Evolutionary conservation across 2,113 vertebrate genomes (phyloP).

Genomic region (Bubalus kerabau): DNA sequence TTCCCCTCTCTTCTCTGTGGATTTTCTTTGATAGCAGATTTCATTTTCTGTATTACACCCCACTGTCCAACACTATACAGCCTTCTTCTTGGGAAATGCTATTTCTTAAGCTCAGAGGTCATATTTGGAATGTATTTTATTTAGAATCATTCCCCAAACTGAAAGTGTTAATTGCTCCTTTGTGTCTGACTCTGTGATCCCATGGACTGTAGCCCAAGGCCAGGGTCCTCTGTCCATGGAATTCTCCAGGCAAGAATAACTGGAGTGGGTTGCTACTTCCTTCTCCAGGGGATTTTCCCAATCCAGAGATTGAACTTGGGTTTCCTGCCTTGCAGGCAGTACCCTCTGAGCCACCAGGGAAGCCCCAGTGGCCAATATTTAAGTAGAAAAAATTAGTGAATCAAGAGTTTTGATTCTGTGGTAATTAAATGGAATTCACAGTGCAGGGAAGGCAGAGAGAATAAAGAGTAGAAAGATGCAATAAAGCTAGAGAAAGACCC

Average conservation of each 20-base stretch:
- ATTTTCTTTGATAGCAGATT: neutral
- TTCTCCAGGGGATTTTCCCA: neutral
- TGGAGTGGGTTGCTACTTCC: neutral
- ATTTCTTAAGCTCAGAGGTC: neutral
- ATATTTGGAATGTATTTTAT: neutral
- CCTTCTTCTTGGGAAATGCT: neutral
- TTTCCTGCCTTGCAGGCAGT: neutral
- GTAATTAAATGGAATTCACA: neutral
- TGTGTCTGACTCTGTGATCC: neutral
- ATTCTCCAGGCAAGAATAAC: neutral
- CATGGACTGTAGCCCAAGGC: neutral
- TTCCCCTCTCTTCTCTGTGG: neutral
- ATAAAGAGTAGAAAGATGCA: neutral
- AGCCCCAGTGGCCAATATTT: neutral
- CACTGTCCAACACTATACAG: fast-evolving
- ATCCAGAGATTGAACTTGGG: neutral
- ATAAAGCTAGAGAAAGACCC: neutral
- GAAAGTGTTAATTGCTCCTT: neutral
- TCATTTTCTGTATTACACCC: neutral
- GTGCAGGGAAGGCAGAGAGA: neutral
- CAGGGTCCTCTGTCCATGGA: neutral
- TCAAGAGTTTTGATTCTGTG: neutral
- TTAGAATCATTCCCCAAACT: neutral
- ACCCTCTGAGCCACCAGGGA: neutral
- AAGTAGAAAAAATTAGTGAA: neutral